These are phyloP conservation scores for Aphis craccivora DNA, from an alignment of 1,140 invertebrate genomes.

Conservation along the genomic window DNA sequence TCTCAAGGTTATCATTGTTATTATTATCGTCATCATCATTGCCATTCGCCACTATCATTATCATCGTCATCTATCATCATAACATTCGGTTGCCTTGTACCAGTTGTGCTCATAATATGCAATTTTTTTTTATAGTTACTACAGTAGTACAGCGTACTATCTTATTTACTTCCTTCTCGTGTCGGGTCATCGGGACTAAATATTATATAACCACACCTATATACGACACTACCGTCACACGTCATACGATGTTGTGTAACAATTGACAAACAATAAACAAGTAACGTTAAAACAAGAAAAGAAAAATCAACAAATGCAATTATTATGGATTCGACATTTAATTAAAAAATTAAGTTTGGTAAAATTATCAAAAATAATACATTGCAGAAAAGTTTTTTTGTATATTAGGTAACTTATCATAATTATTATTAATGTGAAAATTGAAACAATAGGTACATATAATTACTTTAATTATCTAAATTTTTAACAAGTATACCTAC, in stretches of 20 bases:
- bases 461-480: not conserved
- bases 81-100: not conserved
- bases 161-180: too few species aligned
- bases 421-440: not conserved
- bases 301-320: too few species aligned
- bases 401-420: not conserved
- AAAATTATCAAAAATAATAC: not conserved
- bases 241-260: not conserved
- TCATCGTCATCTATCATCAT: not conserved
- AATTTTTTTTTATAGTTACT: too few species aligned
- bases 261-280: not conserved
- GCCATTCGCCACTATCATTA: not conserved
- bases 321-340: not conserved
- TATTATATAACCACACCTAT: too few species aligned
- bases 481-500: not conserved
- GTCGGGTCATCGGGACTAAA: too few species aligned
- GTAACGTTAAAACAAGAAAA: not conserved
- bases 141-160: too few species aligned
- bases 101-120: too few species aligned
- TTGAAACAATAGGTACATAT: not conserved
- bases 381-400: not conserved
- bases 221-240: too few species aligned
- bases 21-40: conserved; percentile 3
- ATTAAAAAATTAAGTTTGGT: not conserved
- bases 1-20: not conserved